phyloP scores from a whole-genome alignment of 2,888 invertebrate species.

The Parnassius orleans region DNA sequence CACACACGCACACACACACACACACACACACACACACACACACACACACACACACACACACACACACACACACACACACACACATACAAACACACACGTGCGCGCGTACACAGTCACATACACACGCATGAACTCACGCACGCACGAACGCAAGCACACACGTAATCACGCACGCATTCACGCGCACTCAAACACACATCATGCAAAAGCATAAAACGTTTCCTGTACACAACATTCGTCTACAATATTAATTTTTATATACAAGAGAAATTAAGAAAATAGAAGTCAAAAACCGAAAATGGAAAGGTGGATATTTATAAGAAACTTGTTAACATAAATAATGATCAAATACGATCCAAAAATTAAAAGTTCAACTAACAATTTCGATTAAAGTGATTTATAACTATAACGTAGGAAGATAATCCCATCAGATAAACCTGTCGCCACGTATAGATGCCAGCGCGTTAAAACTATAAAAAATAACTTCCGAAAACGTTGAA shows the following conservation, averaged over 20 bases:
- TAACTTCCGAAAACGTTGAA: background rate
- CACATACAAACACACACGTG: too few species aligned
- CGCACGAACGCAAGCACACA: too few species aligned
- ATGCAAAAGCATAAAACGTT: background rate
- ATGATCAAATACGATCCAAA: slow-evolving; percentile 9
- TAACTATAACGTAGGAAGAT: slow-evolving; percentile 26
- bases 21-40: too few species aligned
- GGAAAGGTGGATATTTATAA: slow-evolving; percentile 4
- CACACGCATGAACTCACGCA: too few species aligned
- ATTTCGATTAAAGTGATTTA: slow-evolving; percentile 29
- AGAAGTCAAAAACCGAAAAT: background rate
- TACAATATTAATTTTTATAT: slow-evolving; percentile 8
- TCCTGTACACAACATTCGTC: background rate
- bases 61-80: too few species aligned
- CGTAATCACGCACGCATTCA: too few species aligned
- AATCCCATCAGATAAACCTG: slow-evolving; percentile 12
- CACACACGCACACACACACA: too few species aligned
- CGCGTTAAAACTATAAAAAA: background rate
- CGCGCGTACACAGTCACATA: too few species aligned
- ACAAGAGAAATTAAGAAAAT: background rate
- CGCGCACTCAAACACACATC: background rate
- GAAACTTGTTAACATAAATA: slow-evolving; percentile 23
- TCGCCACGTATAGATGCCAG: background rate
- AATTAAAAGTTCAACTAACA: slow-evolving; percentile 27
- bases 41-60: too few species aligned